phyloP scores from a whole-genome alignment of 2,113 vertebrate species.

The Thymallus thymallus region DNA sequence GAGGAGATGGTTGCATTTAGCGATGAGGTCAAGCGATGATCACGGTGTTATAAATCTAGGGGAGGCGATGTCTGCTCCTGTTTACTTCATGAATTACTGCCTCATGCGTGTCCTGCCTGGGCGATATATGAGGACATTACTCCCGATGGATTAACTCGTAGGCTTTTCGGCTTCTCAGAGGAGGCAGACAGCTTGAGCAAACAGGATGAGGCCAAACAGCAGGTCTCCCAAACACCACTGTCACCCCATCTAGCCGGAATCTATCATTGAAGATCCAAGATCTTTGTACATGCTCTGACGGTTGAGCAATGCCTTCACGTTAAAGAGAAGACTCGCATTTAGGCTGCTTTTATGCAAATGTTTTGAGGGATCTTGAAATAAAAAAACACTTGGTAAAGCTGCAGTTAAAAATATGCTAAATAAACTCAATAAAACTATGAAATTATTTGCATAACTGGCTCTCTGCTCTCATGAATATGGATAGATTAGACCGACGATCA shows the following conservation, averaged over 20 bases:
- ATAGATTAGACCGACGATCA: background rate
- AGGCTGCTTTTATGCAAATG: background rate
- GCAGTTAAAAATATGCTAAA: background rate
- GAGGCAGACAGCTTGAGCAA: constrained; percentile 17
- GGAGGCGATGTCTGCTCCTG: constrained; percentile 37
- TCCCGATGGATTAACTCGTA: constrained; percentile 43
- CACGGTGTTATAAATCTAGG: constrained; percentile 52
- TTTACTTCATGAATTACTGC: constrained; percentile 60
- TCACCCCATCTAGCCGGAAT: background rate
- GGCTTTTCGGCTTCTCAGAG: constrained; percentile 6
- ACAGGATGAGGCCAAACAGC: constrained; percentile 16
- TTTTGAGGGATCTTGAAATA: background rate
- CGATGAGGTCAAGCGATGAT: constrained; percentile 61
- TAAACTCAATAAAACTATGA: background rate
- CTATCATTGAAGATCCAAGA: background rate
- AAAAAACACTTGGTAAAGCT: background rate
- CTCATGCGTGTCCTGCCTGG: constrained; percentile 37
- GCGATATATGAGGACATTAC: constrained; percentile 34
- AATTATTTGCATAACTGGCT: background rate
- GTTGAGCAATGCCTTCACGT: constrained; percentile 12
- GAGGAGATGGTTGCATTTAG: constrained; percentile 45
- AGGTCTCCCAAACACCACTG: constrained; percentile 15
- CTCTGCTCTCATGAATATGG: background rate
- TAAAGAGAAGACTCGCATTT: background rate
- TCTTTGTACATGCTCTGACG: background rate